Percentiles rank a stretch among this genome's conserved stretches.
These are phyloP conservation scores for Tragelaphus eurycerus DNA, from an alignment of 2,797 vertebrate genomes.

Conservation along the genomic window DNA sequence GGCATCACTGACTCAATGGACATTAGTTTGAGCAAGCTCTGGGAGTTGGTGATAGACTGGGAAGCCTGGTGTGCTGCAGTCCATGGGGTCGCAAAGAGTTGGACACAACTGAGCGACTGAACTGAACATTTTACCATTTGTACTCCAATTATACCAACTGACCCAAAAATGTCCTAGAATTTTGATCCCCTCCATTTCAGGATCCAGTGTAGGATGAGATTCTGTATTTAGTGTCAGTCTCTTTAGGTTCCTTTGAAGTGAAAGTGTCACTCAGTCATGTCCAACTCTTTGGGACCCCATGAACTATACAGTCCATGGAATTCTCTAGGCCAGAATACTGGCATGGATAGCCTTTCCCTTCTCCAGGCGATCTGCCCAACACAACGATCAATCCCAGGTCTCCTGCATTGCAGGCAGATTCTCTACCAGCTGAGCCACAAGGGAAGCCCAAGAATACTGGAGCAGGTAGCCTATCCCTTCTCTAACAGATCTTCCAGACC, in stretches of 20 bases:
- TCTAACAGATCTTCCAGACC: background rate
- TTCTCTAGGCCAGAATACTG: background rate
- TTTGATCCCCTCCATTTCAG: background rate
- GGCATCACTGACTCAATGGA: background rate
- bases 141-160: background rate
- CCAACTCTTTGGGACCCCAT: background rate
- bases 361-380: background rate
- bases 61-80: background rate
- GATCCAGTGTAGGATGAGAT: background rate
- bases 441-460: background rate
- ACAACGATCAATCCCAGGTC: background rate
- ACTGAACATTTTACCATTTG: background rate
- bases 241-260: background rate
- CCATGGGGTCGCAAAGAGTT: background rate
- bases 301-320: background rate
- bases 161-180: slow-evolving; percentile 10
- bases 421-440: background rate
- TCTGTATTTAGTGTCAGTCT: slow-evolving; percentile 23
- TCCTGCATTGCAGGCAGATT: background rate
- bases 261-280: background rate
- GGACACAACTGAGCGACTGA: background rate
- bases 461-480: background rate
- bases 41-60: background rate
- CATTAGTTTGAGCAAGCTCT: background rate
- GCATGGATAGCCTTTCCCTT: background rate